These are phyloP conservation scores for Odontomyia ornata DNA, from an alignment of 2,888 invertebrate genomes.

Conservation along the genomic window DNA sequence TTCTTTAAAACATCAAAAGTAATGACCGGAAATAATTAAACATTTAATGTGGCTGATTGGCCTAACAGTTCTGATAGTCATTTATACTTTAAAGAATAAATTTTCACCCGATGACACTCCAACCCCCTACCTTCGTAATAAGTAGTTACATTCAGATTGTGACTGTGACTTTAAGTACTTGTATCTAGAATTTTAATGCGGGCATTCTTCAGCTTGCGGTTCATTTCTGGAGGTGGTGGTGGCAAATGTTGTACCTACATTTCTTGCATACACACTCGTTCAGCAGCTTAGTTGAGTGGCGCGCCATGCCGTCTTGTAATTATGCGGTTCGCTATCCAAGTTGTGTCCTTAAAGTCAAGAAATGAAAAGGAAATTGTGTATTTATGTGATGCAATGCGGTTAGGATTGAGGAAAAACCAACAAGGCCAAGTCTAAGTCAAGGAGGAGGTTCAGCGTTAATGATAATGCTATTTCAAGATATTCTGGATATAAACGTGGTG, in stretches of 20 bases:
- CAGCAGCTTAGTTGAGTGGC: not conserved
- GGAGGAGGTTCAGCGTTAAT: constrained; percentile 24
- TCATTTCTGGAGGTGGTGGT: too few species aligned
- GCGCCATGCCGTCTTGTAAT: constrained; percentile 30
- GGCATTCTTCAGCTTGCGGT: constrained; percentile 11
- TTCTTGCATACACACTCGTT: not conserved
- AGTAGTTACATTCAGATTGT: not conserved
- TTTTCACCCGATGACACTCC: too few species aligned
- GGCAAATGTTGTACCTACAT: too few species aligned
- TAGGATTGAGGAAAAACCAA: constrained; percentile 14
- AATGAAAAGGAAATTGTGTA: constrained; percentile 41
- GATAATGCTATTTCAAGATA: constrained; percentile 31
- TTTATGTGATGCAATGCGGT: constrained; percentile 44
- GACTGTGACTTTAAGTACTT: constrained; percentile 32
- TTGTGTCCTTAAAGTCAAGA: constrained; percentile 37
- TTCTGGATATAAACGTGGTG: not conserved
- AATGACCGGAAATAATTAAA: too few species aligned
- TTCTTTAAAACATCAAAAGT: too few species aligned
- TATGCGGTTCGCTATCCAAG: constrained; percentile 36
- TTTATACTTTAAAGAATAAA: too few species aligned
- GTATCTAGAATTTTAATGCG: constrained; percentile 40
- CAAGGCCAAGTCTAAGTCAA: not conserved
- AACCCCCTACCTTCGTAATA: not conserved
- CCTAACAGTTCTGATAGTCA: too few species aligned
- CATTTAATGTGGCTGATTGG: too few species aligned